phyloP scores from a whole-genome alignment of 1,140 invertebrate genomes.

The Latrodectus geometricus region DNA sequence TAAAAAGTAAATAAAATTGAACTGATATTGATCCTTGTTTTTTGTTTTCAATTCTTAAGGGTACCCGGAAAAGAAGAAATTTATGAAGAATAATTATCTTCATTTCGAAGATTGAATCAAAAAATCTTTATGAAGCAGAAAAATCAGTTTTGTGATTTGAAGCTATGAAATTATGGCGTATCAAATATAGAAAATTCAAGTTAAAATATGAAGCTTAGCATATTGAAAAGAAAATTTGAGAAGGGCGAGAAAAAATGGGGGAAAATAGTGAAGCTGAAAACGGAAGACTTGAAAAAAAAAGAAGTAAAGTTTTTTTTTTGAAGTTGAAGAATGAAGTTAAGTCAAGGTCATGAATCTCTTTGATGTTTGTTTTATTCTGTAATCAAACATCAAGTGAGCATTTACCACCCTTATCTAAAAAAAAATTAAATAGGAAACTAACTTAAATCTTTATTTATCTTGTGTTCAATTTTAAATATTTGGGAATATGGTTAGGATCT shows the following conservation, averaged over 20 bases:
- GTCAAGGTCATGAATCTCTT: constrained; percentile 38
- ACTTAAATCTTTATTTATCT: neutral
- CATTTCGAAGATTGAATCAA: constrained; percentile 42
- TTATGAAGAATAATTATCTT: constrained; percentile 51
- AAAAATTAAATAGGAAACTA: neutral
- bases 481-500: neutral
- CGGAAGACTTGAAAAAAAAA: constrained; percentile 47
- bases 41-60: constrained; percentile 61
- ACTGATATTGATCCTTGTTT: constrained; percentile 57
- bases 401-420: constrained; percentile 24
- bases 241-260: constrained; percentile 8
- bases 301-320: constrained; percentile 36
- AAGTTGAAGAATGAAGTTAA: constrained; percentile 59
- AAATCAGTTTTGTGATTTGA: constrained; percentile 27
- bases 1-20: constrained; percentile 50
- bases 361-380: constrained; percentile 56
- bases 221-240: constrained; percentile 22
- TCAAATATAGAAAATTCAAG: constrained; percentile 22
- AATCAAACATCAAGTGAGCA: constrained; percentile 61
- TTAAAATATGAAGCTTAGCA: constrained; percentile 40
- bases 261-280: constrained; percentile 23
- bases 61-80: constrained; percentile 56
- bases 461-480: neutral
- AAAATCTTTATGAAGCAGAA: constrained; percentile 48
- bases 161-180: neutral